Evolutionary conservation across 2,113 vertebrate species (phyloP).

Genomic region (Trichechus manatus): DNA sequence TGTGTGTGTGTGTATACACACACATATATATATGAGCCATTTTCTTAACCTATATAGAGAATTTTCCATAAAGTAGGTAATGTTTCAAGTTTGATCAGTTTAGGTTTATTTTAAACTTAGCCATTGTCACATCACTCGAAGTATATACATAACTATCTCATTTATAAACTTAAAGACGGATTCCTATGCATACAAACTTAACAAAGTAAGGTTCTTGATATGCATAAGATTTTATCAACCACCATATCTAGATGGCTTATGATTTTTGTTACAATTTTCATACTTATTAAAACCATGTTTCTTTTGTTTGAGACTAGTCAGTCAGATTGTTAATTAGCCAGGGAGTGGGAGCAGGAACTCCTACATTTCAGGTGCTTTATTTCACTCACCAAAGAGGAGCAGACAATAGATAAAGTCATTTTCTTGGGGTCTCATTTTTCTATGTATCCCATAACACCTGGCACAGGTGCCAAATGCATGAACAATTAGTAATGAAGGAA

Average conservation of each 20-base stretch:
- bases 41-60: not conserved
- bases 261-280: not conserved
- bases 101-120: not conserved
- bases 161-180: not conserved
- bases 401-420: not conserved
- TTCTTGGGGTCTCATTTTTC: not conserved
- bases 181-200: not conserved
- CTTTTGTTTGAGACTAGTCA: not conserved
- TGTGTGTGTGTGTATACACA: not conserved
- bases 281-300: not conserved
- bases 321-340: not conserved
- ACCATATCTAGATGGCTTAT: not conserved
- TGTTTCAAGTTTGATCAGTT: not conserved
- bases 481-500: not conserved
- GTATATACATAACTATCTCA: not conserved
- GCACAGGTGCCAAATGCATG: not conserved
- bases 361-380: not conserved
- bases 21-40: not conserved
- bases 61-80: not conserved
- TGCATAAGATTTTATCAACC: not conserved
- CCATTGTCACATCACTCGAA: not conserved
- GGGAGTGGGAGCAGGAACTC: not conserved
- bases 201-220: not conserved
- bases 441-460: not conserved
- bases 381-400: not conserved